Evolutionary conservation across 2,797 vertebrate species (phyloP).

Genomic region (Poeciliopsis paucimaculata): DNA sequence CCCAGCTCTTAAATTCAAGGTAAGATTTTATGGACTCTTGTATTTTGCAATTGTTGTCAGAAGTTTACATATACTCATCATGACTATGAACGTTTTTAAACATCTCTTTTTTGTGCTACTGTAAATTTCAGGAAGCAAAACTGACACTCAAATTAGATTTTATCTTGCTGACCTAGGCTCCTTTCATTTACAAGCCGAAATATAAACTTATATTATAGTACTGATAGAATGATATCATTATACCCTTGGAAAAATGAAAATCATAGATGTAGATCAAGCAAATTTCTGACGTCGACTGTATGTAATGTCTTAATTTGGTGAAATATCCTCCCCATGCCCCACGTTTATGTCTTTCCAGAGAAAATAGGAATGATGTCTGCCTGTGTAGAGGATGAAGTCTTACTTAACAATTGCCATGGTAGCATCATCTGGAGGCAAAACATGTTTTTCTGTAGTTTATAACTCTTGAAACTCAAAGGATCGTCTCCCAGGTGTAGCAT

Average conservation of each 20-base stretch:
- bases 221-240: too few relatives aligned
- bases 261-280: not conserved
- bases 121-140: not conserved
- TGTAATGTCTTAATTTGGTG: not conserved
- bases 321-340: not conserved
- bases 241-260: too few relatives aligned
- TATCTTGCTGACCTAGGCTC: not conserved
- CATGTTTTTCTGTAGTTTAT: not conserved
- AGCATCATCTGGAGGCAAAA: not conserved
- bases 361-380: not conserved
- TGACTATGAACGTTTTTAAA: not conserved
- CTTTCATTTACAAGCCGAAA: not conserved
- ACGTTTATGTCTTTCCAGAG: not conserved
- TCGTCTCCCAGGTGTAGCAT: not conserved
- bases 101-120: not conserved
- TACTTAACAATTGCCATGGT: not conserved
- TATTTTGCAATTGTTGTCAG: not conserved
- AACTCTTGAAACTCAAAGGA: not conserved
- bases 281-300: not conserved
- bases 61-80: not conserved
- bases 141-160: not conserved
- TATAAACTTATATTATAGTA: not conserved
- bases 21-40: constrained; percentile 51
- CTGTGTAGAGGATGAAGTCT: not conserved
- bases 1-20: constrained; percentile 96